phyloP scores from a whole-genome alignment of 2,797 vertebrate genomes.

The Chanos chanos region DNA sequence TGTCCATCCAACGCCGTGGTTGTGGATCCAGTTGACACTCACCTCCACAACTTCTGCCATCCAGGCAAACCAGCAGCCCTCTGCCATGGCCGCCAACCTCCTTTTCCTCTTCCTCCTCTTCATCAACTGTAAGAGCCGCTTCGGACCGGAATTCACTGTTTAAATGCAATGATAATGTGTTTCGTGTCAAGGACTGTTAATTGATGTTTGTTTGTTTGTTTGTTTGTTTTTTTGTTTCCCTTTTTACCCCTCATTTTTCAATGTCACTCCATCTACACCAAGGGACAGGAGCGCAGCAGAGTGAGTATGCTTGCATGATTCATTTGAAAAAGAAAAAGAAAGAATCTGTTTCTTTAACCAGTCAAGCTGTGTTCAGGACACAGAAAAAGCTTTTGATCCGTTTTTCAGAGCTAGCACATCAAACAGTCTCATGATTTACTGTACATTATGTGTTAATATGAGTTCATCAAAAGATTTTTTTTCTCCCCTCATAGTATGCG shows the following conservation, averaged over 20 bases:
- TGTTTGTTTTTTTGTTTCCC: conserved; percentile 28
- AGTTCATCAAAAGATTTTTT: too few relatives aligned
- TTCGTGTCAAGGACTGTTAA: conserved; percentile 39
- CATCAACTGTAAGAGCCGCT: conserved; percentile 70
- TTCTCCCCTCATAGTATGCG: too few relatives aligned
- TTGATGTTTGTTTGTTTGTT: conserved; percentile 24
- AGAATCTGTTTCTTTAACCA: too few relatives aligned
- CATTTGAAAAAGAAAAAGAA: too few relatives aligned
- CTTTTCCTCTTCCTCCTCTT: conserved; percentile 41
- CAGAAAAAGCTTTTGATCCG: too few relatives aligned
- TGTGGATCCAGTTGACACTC: conserved; percentile 23
- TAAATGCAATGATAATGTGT: not conserved
- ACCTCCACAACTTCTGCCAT: conserved; percentile 16
- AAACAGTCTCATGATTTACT: too few relatives aligned
- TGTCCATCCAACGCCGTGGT: conserved; percentile 37
- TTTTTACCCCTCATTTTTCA: conserved; percentile 29
- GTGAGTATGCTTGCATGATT: too few relatives aligned
- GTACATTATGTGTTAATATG: too few relatives aligned
- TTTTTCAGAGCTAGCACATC: too few relatives aligned
- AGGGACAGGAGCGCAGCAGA: too few relatives aligned
- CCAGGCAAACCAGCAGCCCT: conserved; percentile 33
- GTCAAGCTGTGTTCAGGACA: too few relatives aligned
- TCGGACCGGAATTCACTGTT: conserved; percentile 15
- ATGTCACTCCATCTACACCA: too few relatives aligned
- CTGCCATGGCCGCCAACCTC: conserved; percentile 54